Base-by-base conservation (phyloP, 2,113 vertebrate genomes). In the Numenius arquata region DNA sequence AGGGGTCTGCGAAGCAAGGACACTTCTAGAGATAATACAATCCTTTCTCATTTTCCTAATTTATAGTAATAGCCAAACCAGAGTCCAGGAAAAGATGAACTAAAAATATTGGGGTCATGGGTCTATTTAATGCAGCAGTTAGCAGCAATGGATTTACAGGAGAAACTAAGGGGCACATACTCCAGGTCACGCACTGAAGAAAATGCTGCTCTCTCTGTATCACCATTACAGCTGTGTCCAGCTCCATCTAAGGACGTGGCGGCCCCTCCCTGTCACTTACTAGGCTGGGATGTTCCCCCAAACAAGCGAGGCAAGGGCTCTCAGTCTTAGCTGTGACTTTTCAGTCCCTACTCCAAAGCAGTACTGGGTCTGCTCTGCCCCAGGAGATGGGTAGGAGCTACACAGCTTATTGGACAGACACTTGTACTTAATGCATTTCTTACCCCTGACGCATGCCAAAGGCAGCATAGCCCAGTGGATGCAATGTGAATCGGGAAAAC, bases 51-150 rank as follows among this genome's bases (percentile, higher is more conserved):
- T 95, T 96, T 95, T 95, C 91, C 92, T 97, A 95, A 95, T 96
- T 95, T 96, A 97, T 93, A 96, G 81, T 82, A 95, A 82, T 85
- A 92, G 84, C 58, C 80, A 95, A 95, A 63, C 15, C 62, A 96
- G 70, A 91, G 77, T 88, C 66, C 62, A 91, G 74, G 48, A 94
- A 94, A 95, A 93, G 90, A 93, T 88, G 90, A 96, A 93, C 94
- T 96, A 96, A 96, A 95, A 95, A 96, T 96, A 96, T 94, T 92
- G 89, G 93, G 92, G 94, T 95, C 94, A 95, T 67, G 58, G 71
- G 74, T 92, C 94, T 91, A 88, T 92, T 90, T 95, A 95, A 95
- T 89, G 71, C 93, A 93, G 94, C 81, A 96, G 74, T 91, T 96
- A 95, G 36, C 74, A 82, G 86, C 80, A 95, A 48, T 85, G 62